These are phyloP conservation scores for Hippoglossus stenolepis DNA, from an alignment of 2,113 vertebrate species.

Conservation along the genomic window DNA sequence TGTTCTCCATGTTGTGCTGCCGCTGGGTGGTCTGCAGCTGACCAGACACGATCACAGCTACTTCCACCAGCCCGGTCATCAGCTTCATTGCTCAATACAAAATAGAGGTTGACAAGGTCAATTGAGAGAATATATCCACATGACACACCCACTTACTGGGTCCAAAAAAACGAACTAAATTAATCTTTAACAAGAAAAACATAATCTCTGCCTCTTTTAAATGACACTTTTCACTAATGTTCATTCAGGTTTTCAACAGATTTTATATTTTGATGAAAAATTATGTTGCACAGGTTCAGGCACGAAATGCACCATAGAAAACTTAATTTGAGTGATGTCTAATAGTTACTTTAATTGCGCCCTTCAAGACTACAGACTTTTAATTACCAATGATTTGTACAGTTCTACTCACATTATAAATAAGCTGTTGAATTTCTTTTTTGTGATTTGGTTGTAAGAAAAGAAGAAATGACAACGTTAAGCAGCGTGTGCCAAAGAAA, in stretches of 20 bases:
- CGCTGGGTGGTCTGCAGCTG: slow-evolving; percentile 77
- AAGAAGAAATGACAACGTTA: background rate
- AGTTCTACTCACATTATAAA: background rate
- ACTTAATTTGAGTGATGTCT: no score
- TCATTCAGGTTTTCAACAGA: background rate
- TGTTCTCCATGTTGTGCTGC: slow-evolving; percentile 72
- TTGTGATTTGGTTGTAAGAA: background rate
- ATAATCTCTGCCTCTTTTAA: background rate
- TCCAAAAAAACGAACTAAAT: background rate
- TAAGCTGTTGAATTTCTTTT: background rate
- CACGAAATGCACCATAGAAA: background rate
- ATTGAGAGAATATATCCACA: background rate
- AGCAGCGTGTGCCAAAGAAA: background rate
- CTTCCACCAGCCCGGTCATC: slow-evolving; percentile 81
- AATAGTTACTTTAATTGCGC: no score
- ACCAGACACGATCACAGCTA: slow-evolving; percentile 66
- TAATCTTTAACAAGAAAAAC: background rate
- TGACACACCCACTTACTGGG: no score
- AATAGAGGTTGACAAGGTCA: background rate
- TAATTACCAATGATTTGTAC: background rate
- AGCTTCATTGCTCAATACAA: slow-evolving; percentile 78
- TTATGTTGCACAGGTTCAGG: background rate
- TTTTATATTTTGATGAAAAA: background rate
- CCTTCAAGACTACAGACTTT: no score
- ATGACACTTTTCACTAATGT: background rate